Evolutionary conservation across 2,888 invertebrate species (phyloP).

Genomic region (Carterocephalus palaemon): DNA sequence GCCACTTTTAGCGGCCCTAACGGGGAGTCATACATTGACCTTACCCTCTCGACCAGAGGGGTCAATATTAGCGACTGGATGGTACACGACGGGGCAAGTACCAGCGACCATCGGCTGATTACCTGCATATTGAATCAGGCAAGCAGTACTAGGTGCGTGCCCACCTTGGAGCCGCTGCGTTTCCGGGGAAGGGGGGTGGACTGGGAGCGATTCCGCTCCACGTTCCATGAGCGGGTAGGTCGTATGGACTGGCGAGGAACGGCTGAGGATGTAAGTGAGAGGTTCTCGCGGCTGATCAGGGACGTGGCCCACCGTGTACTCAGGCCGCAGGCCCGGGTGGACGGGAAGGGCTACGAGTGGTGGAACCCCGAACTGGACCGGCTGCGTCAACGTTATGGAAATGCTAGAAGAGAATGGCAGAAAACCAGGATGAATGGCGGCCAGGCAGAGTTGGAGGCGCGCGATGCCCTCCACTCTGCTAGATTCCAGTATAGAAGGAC

Average conservation of each 20-base stretch:
- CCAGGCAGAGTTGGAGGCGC: not conserved
- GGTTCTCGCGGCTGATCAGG: not conserved
- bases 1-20: constrained; percentile 22
- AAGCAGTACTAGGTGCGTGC: not conserved
- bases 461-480: not conserved
- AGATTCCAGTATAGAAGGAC: constrained; percentile 14
- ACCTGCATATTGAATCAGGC: constrained; percentile 5
- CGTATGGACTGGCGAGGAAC: constrained; percentile 21
- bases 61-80: not conserved
- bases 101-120: constrained; percentile 33
- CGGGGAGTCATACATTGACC: constrained; percentile 25
- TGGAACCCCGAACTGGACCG: constrained; percentile 24
- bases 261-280: constrained; percentile 1
- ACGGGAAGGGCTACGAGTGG: constrained; percentile 26
- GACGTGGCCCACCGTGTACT: constrained; percentile 17
- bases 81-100: constrained; percentile 20
- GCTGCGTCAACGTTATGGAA: not conserved
- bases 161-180: not conserved
- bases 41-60: constrained; percentile 12
- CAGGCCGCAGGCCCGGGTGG: not conserved
- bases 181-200: constrained; percentile 6
- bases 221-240: constrained; percentile 9
- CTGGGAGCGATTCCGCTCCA: constrained; percentile 6
- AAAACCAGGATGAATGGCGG: constrained; percentile 5
- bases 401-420: constrained; percentile 26